Evolutionary conservation across 2,797 vertebrate genomes (phyloP).

Genomic region (Pangasius sanitwongsei): DNA sequence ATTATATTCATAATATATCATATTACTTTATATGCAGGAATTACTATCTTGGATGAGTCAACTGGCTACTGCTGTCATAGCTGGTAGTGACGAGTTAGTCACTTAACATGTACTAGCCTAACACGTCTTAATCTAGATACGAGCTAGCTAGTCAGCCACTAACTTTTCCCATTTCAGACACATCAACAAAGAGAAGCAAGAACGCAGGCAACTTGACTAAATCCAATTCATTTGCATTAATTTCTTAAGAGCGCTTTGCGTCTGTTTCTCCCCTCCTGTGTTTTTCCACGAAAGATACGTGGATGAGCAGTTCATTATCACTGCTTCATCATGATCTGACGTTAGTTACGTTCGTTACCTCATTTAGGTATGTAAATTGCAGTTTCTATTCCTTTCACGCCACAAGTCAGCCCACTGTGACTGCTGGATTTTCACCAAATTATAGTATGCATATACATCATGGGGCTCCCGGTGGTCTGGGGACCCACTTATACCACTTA

Average conservation of each 20-base stretch:
- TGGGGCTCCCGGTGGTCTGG: neutral
- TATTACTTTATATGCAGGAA: neutral
- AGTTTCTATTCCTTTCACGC: neutral
- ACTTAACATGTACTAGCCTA: neutral
- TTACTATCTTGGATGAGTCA: neutral
- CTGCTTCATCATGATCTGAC: neutral
- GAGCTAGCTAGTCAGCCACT: neutral
- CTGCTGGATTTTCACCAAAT: neutral
- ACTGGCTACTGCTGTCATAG: neutral
- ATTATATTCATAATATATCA: no score
- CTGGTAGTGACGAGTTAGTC: neutral
- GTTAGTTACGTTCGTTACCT: neutral
- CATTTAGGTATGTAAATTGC: neutral
- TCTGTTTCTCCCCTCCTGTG: neutral
- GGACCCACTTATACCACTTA: neutral
- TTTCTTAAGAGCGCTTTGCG: neutral
- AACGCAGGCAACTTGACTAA: neutral
- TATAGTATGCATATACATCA: neutral
- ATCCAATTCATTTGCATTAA: neutral
- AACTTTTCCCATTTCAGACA: neutral
- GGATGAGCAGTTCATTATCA: neutral
- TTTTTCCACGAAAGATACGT: neutral
- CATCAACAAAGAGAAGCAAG: neutral
- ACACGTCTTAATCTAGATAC: neutral
- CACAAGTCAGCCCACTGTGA: neutral